Conservation (phyloP, 2,888 invertebrate species). For the Ochropacha duplaris region DNA sequence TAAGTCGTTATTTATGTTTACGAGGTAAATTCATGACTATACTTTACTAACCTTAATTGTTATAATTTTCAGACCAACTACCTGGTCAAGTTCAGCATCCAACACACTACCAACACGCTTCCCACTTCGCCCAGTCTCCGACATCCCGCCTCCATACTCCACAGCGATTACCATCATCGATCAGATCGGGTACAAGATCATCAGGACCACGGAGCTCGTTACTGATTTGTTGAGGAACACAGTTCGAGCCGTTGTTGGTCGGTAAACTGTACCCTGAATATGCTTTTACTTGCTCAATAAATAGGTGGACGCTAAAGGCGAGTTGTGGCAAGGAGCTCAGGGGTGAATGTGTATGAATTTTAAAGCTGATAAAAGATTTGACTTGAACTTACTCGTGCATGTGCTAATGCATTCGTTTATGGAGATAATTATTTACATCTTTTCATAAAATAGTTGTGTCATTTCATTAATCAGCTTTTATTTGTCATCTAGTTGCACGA, state of each 20-base stretch:
- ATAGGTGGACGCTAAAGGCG: slow-evolving; percentile 10
- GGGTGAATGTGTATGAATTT: neutral
- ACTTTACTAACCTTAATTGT: neutral
- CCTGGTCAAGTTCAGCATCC: slow-evolving; percentile 50
- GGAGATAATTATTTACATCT: too few relatives aligned
- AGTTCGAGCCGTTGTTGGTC: slow-evolving; percentile 71
- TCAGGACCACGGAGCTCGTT: slow-evolving; percentile 73
- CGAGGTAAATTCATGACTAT: too few relatives aligned
- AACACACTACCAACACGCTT: slow-evolving; percentile 59
- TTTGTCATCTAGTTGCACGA: neutral
- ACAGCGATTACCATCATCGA: slow-evolving; percentile 76
- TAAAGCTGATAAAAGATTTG: too few relatives aligned
- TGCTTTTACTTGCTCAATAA: slow-evolving; percentile 6
- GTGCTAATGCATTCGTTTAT: neutral
- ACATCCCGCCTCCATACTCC: slow-evolving; percentile 53
- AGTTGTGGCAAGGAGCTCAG: slow-evolving; percentile 1
- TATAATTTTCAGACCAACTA: slow-evolving; percentile 58
- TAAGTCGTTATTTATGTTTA: too few relatives aligned
- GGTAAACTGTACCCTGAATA: slow-evolving; percentile 23
- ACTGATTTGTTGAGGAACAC: slow-evolving; percentile 73
- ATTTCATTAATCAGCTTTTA: neutral
- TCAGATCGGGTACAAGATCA: slow-evolving; percentile 77
- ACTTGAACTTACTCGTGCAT: neutral
- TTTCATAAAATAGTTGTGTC: neutral
- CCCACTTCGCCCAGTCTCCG: slow-evolving; percentile 54